phyloP scores from a whole-genome alignment of 2,888 invertebrate genomes.

The Neoitamus cyanurus region DNA sequence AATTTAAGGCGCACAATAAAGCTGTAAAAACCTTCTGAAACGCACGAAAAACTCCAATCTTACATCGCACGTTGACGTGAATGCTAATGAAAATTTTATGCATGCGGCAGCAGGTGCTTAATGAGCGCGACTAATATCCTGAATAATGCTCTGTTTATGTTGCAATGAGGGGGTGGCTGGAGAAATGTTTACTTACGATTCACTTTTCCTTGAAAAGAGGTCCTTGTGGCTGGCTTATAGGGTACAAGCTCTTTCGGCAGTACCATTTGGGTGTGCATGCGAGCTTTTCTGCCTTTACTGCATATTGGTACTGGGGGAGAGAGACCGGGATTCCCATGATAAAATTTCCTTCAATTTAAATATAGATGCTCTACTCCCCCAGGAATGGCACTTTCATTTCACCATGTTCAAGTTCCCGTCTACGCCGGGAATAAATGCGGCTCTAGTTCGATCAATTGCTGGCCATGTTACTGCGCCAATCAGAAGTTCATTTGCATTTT shows the following conservation, averaged over 20 bases:
- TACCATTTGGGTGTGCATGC: neutral
- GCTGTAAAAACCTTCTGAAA: neutral
- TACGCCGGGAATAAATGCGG: neutral
- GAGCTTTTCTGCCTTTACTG: neutral
- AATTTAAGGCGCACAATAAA: conserved; percentile 28
- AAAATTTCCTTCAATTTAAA: neutral
- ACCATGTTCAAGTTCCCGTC: neutral
- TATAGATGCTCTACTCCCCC: neutral
- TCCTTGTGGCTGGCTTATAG: conserved; percentile 15
- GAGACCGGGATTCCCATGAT: neutral
- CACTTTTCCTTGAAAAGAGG: conserved; percentile 23
- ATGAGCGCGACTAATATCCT: conserved; percentile 40
- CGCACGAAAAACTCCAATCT: neutral
- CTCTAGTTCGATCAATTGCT: neutral
- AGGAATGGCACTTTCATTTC: neutral
- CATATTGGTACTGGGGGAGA: neutral
- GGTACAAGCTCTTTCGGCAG: neutral
- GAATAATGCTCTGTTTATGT: conserved; percentile 1
- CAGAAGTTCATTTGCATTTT: neutral
- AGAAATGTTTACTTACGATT: conserved; percentile 8
- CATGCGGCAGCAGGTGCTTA: conserved; percentile 37
- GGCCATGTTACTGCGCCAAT: neutral
- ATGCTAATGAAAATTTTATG: conserved; percentile 28
- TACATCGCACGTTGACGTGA: neutral
- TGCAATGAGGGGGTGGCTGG: neutral